These are phyloP conservation scores for Sprattus sprattus DNA, from an alignment of 2,113 vertebrate species.

Conservation along the genomic window DNA sequence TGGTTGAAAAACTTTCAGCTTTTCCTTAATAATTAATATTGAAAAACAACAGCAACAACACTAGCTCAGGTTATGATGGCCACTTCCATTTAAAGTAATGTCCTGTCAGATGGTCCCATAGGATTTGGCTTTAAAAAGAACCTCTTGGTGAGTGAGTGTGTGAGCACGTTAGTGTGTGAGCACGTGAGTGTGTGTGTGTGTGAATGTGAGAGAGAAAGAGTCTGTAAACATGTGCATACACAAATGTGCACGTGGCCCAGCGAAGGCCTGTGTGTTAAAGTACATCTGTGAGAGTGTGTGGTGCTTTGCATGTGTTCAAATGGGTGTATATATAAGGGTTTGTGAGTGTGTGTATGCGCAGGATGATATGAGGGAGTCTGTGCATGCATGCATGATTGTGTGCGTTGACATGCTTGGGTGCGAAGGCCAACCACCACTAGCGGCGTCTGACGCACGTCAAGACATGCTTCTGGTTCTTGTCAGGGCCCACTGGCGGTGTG, in stretches of 20 bases:
- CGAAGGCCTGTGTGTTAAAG: too few species aligned
- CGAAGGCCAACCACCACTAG: neutral
- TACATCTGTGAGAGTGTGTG: neutral
- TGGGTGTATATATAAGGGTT: neutral
- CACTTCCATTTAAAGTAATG: neutral
- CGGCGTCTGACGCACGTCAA: too few species aligned
- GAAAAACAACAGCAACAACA: conserved; percentile 1
- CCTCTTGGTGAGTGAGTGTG: neutral
- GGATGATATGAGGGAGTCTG: neutral
- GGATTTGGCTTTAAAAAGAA: neutral
- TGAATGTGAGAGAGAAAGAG: neutral
- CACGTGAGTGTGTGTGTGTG: neutral
- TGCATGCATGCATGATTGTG: neutral
- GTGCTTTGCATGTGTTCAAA: neutral
- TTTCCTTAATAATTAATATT: neutral
- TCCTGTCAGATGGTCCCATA: neutral
- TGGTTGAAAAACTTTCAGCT: neutral
- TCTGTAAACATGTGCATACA: too few species aligned
- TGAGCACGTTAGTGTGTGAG: neutral
- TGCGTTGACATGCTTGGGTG: neutral
- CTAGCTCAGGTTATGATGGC: neutral
- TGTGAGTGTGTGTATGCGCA: neutral
- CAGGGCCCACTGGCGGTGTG: too few species aligned
- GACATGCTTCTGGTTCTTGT: too few species aligned
- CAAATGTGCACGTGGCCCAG: too few species aligned